Evolutionary conservation across 2,113 vertebrate species (phyloP).

Genomic region (Indicator maculatus): DNA sequence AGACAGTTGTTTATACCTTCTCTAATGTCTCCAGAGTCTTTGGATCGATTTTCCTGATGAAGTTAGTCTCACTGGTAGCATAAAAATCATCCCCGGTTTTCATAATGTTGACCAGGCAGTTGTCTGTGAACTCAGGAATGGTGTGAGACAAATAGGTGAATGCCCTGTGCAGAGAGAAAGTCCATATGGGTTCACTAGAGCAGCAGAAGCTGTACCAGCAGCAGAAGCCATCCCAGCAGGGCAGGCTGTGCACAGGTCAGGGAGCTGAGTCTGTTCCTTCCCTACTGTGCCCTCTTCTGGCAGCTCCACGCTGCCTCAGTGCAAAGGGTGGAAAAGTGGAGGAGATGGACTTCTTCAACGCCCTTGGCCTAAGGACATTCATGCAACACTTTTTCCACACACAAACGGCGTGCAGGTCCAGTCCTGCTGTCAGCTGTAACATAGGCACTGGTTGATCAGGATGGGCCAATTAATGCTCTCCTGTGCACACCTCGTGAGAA

Average conservation of each 20-base stretch:
- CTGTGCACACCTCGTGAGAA: background rate
- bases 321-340: background rate
- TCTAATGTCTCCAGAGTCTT: slow-evolving; percentile 85
- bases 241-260: background rate
- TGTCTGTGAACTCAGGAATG: slow-evolving; percentile 95
- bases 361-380: background rate
- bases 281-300: background rate
- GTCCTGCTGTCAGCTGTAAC: background rate
- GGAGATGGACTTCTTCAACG: background rate
- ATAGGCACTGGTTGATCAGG: background rate
- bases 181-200: background rate
- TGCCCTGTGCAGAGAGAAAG: slow-evolving; percentile 70
- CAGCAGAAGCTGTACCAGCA: background rate
- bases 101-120: slow-evolving; percentile 94
- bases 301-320: background rate
- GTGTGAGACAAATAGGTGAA: slow-evolving; percentile 87
- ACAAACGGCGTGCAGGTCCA: background rate
- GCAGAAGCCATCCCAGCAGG: background rate
- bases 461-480: background rate
- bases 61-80: slow-evolving; percentile 90
- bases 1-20: slow-evolving; percentile 75
- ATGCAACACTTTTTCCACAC: background rate
- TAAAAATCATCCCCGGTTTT: slow-evolving; percentile 89
- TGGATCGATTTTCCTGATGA: slow-evolving; percentile 89
- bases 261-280: background rate